Conservation (phyloP, 2,888 invertebrate species). For the Hanleya hanleyi region DNA sequence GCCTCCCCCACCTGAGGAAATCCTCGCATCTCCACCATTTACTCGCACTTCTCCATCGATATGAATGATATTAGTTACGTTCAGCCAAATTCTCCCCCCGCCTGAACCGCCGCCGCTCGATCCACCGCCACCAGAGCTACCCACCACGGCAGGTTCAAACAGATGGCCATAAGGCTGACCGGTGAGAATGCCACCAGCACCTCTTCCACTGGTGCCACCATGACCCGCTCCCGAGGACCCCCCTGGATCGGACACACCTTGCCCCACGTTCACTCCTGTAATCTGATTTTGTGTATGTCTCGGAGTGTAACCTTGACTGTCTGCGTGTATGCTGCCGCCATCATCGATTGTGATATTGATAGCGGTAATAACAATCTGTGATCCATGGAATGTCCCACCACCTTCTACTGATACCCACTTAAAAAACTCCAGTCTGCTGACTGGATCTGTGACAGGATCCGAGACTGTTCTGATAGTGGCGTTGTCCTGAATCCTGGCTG, state of each 20-base stretch:
- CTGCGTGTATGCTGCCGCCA: slow-evolving; percentile 51
- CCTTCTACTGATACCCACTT: too few relatives aligned
- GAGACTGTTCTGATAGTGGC: slow-evolving; percentile 46
- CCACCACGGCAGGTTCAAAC: slow-evolving; percentile 48
- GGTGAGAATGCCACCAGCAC: slow-evolving; percentile 46
- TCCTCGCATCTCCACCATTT: slow-evolving; percentile 48
- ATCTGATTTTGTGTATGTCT: slow-evolving; percentile 30
- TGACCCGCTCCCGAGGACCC: slow-evolving; percentile 60
- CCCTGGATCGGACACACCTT: slow-evolving; percentile 36
- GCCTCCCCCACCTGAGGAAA: slow-evolving; percentile 48
- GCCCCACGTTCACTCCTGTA: slow-evolving; percentile 39
- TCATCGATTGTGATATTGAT: slow-evolving; percentile 53
- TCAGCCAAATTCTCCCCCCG: slow-evolving; percentile 48
- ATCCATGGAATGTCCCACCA: slow-evolving; percentile 50
- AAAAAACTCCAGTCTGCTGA: slow-evolving; percentile 35
- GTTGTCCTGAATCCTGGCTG: slow-evolving; percentile 54
- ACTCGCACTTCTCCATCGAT: slow-evolving; percentile 52
- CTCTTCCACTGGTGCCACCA: slow-evolving; percentile 57
- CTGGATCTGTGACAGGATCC: slow-evolving; percentile 45
- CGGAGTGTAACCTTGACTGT: slow-evolving; percentile 47
- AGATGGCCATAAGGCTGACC: slow-evolving; percentile 60
- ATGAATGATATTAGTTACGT: slow-evolving; percentile 44
- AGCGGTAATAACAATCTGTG: slow-evolving; percentile 45
- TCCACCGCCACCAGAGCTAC: slow-evolving; percentile 60
- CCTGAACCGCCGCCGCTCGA: slow-evolving; percentile 51